A percentile compares a stretch with the other conserved stretches of the same genome.
phyloP scores from a whole-genome alignment of 2,113 vertebrate genomes.

The Psammodynastes pulverulentus region DNA sequence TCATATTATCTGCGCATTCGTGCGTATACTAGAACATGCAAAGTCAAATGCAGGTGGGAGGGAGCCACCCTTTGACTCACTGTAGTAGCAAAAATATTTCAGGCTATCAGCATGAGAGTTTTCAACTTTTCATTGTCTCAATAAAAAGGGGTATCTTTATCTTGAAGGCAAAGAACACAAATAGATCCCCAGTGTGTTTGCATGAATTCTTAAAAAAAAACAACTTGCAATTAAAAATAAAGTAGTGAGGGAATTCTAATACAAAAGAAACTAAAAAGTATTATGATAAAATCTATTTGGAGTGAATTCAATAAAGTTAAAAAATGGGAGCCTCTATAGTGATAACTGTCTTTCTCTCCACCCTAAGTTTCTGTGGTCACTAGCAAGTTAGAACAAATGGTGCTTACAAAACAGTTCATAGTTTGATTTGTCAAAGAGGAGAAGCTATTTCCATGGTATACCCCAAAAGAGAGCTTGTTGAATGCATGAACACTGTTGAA shows the following conservation, averaged over 20 bases:
- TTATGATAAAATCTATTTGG: constrained; percentile 20
- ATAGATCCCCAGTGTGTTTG: constrained; percentile 39
- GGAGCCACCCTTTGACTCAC: constrained; percentile 55
- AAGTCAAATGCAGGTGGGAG: constrained; percentile 50
- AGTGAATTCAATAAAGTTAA: constrained; percentile 15
- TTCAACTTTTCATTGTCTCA: constrained; percentile 52
- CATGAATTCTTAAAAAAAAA: constrained; percentile 27
- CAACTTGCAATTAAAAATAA: constrained; percentile 45
- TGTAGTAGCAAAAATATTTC: constrained; percentile 42
- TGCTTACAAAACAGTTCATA: constrained; percentile 30
- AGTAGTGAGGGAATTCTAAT: constrained; percentile 37
- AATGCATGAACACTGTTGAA: constrained; percentile 11
- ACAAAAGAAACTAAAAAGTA: not conserved
- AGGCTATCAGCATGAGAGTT: constrained; percentile 44
- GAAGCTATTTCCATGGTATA: constrained; percentile 33
- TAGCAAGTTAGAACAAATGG: constrained; percentile 14
- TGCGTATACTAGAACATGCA: constrained; percentile 40
- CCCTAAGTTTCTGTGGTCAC: not conserved
- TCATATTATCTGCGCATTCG: constrained; percentile 37
- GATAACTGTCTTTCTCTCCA: not conserved
- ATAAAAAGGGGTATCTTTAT: constrained; percentile 49
- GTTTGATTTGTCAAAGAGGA: constrained; percentile 15
- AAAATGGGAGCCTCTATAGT: constrained; percentile 40
- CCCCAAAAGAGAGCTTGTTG: not conserved
- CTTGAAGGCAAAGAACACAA: constrained; percentile 31